Evolutionary conservation across 2,888 invertebrate genomes (phyloP).

Genomic region (Altica lythri): DNA sequence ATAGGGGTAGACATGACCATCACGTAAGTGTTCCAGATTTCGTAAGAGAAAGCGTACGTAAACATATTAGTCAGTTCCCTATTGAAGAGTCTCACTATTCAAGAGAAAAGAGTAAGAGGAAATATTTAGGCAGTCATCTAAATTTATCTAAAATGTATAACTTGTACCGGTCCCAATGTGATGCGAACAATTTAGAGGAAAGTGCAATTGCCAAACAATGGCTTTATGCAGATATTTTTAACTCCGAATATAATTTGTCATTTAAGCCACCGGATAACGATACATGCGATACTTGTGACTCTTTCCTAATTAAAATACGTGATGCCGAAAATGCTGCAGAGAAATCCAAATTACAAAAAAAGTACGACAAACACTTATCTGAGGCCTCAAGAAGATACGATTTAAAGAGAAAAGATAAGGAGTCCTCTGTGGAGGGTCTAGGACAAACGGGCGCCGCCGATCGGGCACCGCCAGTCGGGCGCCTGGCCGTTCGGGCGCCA

Average conservation of each 20-base stretch:
- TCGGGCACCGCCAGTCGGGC: too few relatives aligned
- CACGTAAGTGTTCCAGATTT: not conserved
- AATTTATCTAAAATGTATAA: slow-evolving; percentile 30
- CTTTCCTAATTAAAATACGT: slow-evolving; percentile 20
- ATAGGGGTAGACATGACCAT: not conserved
- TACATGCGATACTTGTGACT: slow-evolving; percentile 27
- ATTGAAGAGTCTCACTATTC: slow-evolving; percentile 29
- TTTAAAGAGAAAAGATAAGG: slow-evolving; percentile 24
- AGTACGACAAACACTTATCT: slow-evolving; percentile 19
- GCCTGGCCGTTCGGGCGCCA: too few relatives aligned
- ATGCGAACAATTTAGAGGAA: slow-evolving; percentile 2
- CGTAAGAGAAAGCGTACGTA: not conserved
- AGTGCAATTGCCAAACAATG: slow-evolving; percentile 20
- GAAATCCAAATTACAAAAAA: slow-evolving; percentile 18
- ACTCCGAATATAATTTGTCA: slow-evolving; percentile 29
- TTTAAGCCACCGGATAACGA: slow-evolving; percentile 28
- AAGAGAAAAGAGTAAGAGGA: slow-evolving; percentile 25
- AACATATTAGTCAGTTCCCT: slow-evolving; percentile 31
- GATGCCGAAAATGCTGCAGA: not conserved
- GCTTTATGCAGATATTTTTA: slow-evolving; percentile 33
- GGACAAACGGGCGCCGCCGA: too few relatives aligned
- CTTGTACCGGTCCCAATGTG: slow-evolving; percentile 3
- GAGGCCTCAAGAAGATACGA: slow-evolving; percentile 32
- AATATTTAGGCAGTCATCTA: slow-evolving; percentile 32
- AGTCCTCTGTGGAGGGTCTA: not conserved